Conservation (phyloP, 1,140 invertebrate genomes). For the Neodiprion virginianus region DNA sequence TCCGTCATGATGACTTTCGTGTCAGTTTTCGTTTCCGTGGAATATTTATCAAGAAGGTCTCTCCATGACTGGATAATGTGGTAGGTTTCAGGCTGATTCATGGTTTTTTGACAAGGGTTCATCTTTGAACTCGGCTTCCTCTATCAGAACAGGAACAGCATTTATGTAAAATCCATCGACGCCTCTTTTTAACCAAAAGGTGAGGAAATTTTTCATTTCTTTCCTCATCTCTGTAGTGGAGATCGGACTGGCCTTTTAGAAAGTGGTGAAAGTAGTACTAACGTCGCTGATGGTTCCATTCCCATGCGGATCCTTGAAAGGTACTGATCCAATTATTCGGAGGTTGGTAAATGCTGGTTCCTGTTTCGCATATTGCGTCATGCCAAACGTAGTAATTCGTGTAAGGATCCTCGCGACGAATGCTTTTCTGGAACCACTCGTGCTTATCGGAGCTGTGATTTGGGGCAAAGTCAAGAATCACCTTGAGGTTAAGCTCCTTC, state of each 20-base stretch:
- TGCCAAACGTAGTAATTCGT: slow-evolving; percentile 78
- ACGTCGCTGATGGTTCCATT: slow-evolving; percentile 60
- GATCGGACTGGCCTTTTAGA: slow-evolving; percentile 69
- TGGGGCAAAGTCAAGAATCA: slow-evolving; percentile 79
- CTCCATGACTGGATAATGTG: slow-evolving; percentile 69
- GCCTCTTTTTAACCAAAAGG: slow-evolving; percentile 73
- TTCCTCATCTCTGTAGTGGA: slow-evolving; percentile 71
- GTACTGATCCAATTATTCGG: slow-evolving; percentile 55
- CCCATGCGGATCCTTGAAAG: slow-evolving; percentile 64
- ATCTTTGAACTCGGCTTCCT: slow-evolving; percentile 64
- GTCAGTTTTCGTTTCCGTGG: slow-evolving; percentile 47
- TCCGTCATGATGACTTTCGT: slow-evolving; percentile 69
- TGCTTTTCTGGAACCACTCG: slow-evolving; percentile 74
- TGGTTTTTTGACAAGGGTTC: slow-evolving; percentile 62
- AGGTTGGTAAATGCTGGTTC: slow-evolving; percentile 35
- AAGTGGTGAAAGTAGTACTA: slow-evolving; percentile 72
- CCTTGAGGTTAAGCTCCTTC: slow-evolving; percentile 59
- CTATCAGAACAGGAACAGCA: slow-evolving; percentile 66
- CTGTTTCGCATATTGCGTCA: slow-evolving; percentile 56
- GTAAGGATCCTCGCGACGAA: slow-evolving; percentile 64
- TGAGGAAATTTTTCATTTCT: slow-evolving; percentile 66
- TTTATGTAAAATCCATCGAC: slow-evolving; percentile 76
- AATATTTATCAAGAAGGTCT: slow-evolving; percentile 64
- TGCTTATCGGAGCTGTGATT: slow-evolving; percentile 77
- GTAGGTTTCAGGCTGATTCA: slow-evolving; percentile 66